These are phyloP conservation scores for Ophion ventricosus DNA, from an alignment of 2,888 invertebrate genomes.

Conservation along the genomic window DNA sequence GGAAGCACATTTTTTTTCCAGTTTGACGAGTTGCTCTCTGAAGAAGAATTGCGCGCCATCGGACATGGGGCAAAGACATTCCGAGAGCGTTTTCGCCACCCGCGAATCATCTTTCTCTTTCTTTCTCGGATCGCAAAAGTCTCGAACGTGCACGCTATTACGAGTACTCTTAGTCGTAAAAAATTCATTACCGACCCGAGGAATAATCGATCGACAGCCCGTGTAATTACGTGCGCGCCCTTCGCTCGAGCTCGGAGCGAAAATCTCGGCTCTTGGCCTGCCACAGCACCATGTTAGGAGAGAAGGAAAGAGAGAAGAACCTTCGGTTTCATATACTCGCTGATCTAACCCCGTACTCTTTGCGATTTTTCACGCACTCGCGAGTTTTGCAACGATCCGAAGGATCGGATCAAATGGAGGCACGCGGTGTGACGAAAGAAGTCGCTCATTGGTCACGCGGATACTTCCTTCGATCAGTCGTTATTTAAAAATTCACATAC, in stretches of 20 bases:
- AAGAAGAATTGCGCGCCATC: constrained; percentile 48
- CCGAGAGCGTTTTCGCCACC: constrained; percentile 48
- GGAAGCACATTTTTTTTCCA: not conserved
- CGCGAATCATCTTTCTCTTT: constrained; percentile 43
- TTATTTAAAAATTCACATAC: constrained; percentile 9
- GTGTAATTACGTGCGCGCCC: constrained; percentile 79
- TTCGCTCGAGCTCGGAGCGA: constrained; percentile 64
- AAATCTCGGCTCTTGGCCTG: constrained; percentile 38
- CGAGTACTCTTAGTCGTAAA: constrained; percentile 75
- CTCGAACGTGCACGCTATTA: constrained; percentile 44
- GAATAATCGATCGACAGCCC: constrained; percentile 79
- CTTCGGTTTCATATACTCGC: constrained; percentile 44
- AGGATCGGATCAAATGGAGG: constrained; percentile 59
- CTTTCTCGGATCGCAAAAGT: constrained; percentile 38
- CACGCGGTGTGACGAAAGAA: constrained; percentile 62
- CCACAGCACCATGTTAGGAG: constrained; percentile 28
- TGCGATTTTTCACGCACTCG: constrained; percentile 51
- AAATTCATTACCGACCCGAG: constrained; percentile 80
- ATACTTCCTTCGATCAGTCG: constrained; percentile 48
- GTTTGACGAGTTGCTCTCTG: constrained; percentile 65
- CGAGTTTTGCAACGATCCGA: constrained; percentile 49
- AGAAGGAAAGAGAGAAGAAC: constrained; percentile 11
- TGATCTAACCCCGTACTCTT: constrained; percentile 51
- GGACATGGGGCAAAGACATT: constrained; percentile 37
- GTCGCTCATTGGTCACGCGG: constrained; percentile 55